Evolutionary conservation across 2,797 vertebrate genomes (phyloP).

Genomic region (Danio albolineatus): DNA sequence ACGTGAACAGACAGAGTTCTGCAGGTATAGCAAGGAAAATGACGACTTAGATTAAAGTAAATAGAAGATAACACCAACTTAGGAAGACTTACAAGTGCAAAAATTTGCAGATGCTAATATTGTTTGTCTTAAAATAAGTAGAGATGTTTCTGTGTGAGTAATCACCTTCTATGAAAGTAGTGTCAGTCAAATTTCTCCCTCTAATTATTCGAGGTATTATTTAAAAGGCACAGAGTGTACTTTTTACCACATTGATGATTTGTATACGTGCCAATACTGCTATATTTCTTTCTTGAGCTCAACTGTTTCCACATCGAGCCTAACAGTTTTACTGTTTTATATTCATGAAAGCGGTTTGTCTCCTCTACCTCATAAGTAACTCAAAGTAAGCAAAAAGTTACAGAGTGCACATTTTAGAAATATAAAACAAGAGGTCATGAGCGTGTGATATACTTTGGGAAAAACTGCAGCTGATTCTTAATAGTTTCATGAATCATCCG

Average conservation of each 20-base stretch:
- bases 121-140: constrained; percentile 3
- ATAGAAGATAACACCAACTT: neutral
- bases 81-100: neutral
- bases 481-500: constrained; percentile 91
- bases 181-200: neutral
- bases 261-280: no score
- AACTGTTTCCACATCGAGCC: neutral
- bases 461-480: constrained; percentile 92
- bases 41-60: neutral
- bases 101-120: neutral
- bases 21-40: constrained; percentile 7
- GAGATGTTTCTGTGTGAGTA: neutral
- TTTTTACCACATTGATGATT: no score
- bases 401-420: neutral
- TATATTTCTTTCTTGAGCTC: no score
- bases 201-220: neutral
- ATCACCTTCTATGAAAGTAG: neutral
- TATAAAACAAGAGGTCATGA: constrained; percentile 26
- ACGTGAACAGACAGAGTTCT: constrained; percentile 80
- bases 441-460: constrained; percentile 84
- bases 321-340: neutral
- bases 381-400: constrained; percentile 6
- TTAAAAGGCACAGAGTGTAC: neutral
- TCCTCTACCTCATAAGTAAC: neutral
- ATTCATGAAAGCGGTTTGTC: neutral